Conservation (phyloP, 2,797 vertebrate genomes). For the Antrozous pallidus region DNA sequence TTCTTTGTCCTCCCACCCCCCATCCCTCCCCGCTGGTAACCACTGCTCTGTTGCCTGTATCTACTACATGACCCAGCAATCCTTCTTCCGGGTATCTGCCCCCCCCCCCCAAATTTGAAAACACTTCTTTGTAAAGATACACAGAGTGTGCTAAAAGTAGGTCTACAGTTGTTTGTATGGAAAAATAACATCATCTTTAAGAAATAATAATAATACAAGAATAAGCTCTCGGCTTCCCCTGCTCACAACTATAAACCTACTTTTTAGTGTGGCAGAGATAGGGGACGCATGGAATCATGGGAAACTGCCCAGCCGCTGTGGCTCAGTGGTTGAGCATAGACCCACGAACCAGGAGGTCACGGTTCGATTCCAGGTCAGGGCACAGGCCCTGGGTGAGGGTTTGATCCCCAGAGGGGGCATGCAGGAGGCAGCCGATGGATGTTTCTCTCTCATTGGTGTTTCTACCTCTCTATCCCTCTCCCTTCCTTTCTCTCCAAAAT, state of each 20-base stretch:
- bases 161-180: background rate
- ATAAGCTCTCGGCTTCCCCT: background rate
- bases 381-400: too few relatives aligned
- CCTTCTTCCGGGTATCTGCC: background rate
- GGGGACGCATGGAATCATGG: accelerated
- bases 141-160: background rate
- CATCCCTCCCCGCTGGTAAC: background rate
- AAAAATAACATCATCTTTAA: background rate
- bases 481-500: too few relatives aligned
- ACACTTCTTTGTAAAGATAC: background rate
- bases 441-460: too few relatives aligned
- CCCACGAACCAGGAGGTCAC: too few relatives aligned
- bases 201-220: background rate
- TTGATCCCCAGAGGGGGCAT: too few relatives aligned
- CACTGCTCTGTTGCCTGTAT: background rate
- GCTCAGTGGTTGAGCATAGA: too few relatives aligned
- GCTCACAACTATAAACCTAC: background rate
- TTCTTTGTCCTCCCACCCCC: background rate
- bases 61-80: background rate
- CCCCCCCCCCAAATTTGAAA: background rate
- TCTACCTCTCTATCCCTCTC: too few relatives aligned
- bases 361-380: too few relatives aligned
- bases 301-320: too few relatives aligned
- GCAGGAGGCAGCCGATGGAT: too few relatives aligned
- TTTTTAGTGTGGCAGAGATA: background rate